These are phyloP conservation scores for Smutsia gigantea DNA, from an alignment of 2,797 vertebrate genomes.

Conservation along the genomic window DNA sequence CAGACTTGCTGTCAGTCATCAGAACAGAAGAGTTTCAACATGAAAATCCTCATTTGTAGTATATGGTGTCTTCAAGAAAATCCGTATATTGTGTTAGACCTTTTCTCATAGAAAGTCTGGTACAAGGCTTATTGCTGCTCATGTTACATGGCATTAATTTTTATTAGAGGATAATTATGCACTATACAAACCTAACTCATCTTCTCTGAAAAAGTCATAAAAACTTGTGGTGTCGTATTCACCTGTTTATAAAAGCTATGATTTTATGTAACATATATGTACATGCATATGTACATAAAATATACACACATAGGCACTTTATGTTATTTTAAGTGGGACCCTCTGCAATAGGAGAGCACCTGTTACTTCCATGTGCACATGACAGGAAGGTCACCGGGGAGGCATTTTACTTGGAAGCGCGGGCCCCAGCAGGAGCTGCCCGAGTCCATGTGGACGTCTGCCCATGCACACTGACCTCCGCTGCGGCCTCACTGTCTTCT, in stretches of 20 bases:
- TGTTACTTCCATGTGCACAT: accelerated
- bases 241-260: not conserved
- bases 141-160: accelerated
- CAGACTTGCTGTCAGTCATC: accelerated
- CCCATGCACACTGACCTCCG: accelerated
- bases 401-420: not conserved
- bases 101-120: not conserved
- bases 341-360: not conserved
- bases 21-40: accelerated
- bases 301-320: too few species aligned
- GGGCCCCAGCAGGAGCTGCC: too few species aligned
- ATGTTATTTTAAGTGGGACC: not conserved
- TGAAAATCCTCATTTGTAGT: not conserved
- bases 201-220: not conserved
- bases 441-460: not conserved
- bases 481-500: not conserved
- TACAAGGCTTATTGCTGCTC: not conserved
- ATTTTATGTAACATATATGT: not conserved
- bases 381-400: not conserved
- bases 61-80: accelerated
- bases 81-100: accelerated
- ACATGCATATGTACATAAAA: too few species aligned
- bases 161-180: not conserved
- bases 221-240: not conserved
- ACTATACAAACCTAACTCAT: accelerated